Evolutionary conservation across 2,888 invertebrate species (phyloP).

Genomic region (Epiblema foenella): DNA sequence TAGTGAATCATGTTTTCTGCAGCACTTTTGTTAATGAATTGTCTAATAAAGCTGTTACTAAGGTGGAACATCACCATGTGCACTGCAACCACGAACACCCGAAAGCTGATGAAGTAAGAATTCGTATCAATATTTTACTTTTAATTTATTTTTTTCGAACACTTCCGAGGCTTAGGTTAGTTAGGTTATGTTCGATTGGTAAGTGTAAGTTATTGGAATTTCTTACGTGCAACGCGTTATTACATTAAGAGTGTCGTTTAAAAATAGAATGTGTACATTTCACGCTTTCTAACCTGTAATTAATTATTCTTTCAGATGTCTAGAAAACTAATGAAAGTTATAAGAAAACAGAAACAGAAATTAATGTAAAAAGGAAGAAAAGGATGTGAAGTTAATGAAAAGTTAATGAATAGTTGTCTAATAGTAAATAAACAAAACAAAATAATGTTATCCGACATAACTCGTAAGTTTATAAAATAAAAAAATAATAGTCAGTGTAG

Average conservation of each 20-base stretch:
- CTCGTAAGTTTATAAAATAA: no score
- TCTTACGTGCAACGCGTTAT: conserved; percentile 6
- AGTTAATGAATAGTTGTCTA: no score
- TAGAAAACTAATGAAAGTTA: conserved; percentile 8
- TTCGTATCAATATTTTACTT: conserved; percentile 34
- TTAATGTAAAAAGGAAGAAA: background rate
- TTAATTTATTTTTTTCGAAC: conserved; percentile 16
- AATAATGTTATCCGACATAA: no score
- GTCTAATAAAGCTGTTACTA: conserved; percentile 45
- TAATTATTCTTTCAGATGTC: conserved; percentile 1
- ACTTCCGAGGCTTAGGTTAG: background rate
- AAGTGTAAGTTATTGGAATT: conserved; percentile 1
- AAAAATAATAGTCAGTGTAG: no score
- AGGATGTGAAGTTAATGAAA: background rate
- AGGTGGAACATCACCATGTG: conserved; percentile 61
- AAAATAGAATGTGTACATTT: conserved; percentile 15
- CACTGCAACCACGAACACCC: conserved; percentile 84
- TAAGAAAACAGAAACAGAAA: no score
- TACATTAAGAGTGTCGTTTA: conserved; percentile 21
- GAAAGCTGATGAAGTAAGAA: conserved; percentile 40
- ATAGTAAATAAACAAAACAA: no score
- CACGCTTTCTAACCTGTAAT: conserved; percentile 14
- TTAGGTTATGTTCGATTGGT: conserved; percentile 36
- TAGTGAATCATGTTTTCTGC: conserved; percentile 55
- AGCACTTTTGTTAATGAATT: conserved; percentile 59